Evolutionary conservation across 2,113 vertebrate species (phyloP).

Genomic region (Plestiodon gilberti): DNA sequence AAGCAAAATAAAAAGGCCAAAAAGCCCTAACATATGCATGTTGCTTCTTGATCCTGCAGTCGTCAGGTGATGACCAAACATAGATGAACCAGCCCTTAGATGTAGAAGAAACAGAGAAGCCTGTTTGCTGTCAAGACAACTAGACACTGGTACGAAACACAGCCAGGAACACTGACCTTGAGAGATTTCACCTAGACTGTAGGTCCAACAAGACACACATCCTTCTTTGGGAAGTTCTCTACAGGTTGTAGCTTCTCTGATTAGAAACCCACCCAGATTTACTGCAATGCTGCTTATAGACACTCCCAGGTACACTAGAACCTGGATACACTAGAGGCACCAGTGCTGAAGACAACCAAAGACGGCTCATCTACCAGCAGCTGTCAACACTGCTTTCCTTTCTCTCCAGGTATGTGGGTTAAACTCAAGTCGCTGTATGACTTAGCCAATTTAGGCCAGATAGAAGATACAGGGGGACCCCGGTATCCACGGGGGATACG

Average conservation of each 20-base stretch:
- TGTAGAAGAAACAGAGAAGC: neutral
- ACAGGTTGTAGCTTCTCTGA: neutral
- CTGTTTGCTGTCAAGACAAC: neutral
- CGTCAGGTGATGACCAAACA: neutral
- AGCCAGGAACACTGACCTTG: too few species aligned
- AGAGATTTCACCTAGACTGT: neutral
- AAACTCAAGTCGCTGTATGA: neutral
- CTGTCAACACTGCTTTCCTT: fast-evolving
- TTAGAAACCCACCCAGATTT: neutral
- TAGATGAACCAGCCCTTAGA: neutral
- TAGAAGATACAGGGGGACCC: too few species aligned
- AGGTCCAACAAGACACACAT: neutral
- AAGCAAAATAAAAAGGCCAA: too few species aligned
- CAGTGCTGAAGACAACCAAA: neutral
- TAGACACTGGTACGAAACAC: neutral
- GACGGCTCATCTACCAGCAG: neutral
- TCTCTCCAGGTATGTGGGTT: neutral
- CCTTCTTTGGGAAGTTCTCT: neutral
- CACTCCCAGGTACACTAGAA: neutral
- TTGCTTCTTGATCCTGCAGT: neutral
- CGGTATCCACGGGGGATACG: too few species aligned
- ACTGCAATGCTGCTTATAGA: neutral
- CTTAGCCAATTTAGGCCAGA: neutral
- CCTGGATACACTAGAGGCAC: neutral
- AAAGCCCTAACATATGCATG: neutral